Base-by-base conservation (phyloP, 2,888 invertebrate species). In the Morpho deidamia region DNA sequence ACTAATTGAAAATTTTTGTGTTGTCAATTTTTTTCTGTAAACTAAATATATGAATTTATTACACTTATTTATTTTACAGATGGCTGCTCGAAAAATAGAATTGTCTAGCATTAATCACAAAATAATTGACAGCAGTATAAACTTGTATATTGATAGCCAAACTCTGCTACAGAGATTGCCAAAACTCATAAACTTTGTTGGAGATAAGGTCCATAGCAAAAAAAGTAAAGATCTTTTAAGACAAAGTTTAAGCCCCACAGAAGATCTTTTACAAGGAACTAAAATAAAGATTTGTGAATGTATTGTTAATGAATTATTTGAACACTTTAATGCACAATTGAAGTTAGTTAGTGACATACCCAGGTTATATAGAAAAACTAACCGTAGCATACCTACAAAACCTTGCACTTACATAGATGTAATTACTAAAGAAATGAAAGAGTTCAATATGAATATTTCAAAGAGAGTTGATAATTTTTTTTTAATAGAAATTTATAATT, bases 311-410 rank as follows among this genome's bases (percentile, higher is more conserved):
- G 88, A 87, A 68, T 60, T 89, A 53, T 85, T 69, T 65, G 75
- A 78, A 43, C 73, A 78, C 63, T 81, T 93, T 69, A 86, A 92
- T 48, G 77, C 88, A 23, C 92, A 93, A 64, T 88, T 96, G 64
- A 93, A 94, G 60, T 95, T 95, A 90, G 97, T 99, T 5, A 95
- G 94, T 65, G 97, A 99, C 76, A 96, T 99, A 79, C 99, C 99
- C 2, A 91, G 98, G 59, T 86, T 98, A 53, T 99, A 97, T 78
- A 91, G 98, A 51, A 94, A 97, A 78, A 98, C 98, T 0, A 98
- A 98, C 76, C 92, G 97, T 60, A 97, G 95, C 64, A 91, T 94
- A 32, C 97, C 98, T 0, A 93, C 92, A 1, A 94, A 94, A 67
- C 92, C 95, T 37, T 97, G 97, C 60, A 79, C 91, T 11, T 98